phyloP scores from a whole-genome alignment of 2,888 invertebrate genomes.

The Tenthredo livida region DNA sequence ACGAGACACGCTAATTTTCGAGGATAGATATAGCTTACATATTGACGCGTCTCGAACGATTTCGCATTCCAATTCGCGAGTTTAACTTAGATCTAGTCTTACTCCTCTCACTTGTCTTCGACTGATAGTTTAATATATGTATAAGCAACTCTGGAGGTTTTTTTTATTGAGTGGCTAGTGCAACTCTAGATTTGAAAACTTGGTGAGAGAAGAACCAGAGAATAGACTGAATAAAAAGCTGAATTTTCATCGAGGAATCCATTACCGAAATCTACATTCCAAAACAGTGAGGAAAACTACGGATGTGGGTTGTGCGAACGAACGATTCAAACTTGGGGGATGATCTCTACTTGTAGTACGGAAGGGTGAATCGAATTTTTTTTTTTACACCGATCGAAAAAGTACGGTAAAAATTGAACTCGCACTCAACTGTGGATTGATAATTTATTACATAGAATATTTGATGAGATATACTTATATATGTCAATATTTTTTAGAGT shows the following conservation, averaged over 20 bases:
- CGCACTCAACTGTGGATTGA: not conserved
- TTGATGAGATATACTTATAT: not conserved
- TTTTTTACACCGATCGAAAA: not conserved
- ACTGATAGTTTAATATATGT: not conserved
- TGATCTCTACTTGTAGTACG: conserved; percentile 44
- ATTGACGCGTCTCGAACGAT: conserved; percentile 35
- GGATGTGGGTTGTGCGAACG: conserved; percentile 40
- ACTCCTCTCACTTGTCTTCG: not conserved
- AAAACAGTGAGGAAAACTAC: conserved; percentile 40
- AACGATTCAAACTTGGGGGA: conserved; percentile 44
- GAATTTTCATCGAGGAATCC: conserved; percentile 46
- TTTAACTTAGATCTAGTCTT: not conserved
- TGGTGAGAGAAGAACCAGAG: not conserved
- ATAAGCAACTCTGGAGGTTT: not conserved
- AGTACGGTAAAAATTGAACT: not conserved
- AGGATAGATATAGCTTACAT: conserved; percentile 38
- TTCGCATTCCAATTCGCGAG: conserved; percentile 28
- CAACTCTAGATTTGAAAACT: conserved; percentile 15
- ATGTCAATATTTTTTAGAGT: not conserved
- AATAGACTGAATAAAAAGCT: conserved; percentile 11
- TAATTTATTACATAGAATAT: not conserved
- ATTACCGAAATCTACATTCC: conserved; percentile 50
- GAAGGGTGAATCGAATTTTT: conserved; percentile 40
- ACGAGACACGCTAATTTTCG: conserved; percentile 48
- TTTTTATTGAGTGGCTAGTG: not conserved